Base-by-base conservation (phyloP, 2,113 vertebrate genomes). In the Centrocercus urophasianus region DNA sequence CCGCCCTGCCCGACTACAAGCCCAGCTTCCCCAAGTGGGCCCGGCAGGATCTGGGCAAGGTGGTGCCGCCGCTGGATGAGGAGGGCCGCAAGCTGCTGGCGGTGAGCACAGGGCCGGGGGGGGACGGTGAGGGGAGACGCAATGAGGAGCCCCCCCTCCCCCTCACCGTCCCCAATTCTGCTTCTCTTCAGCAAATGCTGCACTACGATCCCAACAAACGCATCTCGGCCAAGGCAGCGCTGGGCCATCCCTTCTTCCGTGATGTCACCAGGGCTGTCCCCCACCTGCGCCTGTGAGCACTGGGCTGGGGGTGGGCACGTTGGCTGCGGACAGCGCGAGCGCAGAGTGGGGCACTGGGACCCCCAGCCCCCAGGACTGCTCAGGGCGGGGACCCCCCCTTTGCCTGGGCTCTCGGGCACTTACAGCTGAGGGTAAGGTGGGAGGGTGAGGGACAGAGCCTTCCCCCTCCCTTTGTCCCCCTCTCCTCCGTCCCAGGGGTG, bases 1-100 rank as follows among this genome's bases (percentile, higher is more conserved):
- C 98, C 2, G 98, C 98, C 8, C 98, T 99, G 99, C 99, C 99
- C 1, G 99, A 99, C 95, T 99, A 99, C 96, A 99, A 99, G 89
- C 98, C 99, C 4, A 99, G 98, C 61, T 99, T 99, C 90, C 99
- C 99, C 28, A 99, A 99, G 66, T 99, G 99, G 99, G 98, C 98
- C 38, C 97, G 98, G 30, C 99, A 99, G 96, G 99, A 99, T 47
- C 97, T 99, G 64, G 95, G 98, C 80, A 99, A 99, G 93, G 98
- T 99, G 71, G 99, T 98, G 48, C 99, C 99, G 19, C 98, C 98
- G 3, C 96, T 99, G 50, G 99, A 99, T 54, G 98, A 99, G 69
- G 99, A 99, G 72, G 99, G 99, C 47, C 97, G 98, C 95, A 98
- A 99, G 72, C 97, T 99, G 90, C 97, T 99, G 13, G 52, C 52